Conservation (phyloP, 2,888 invertebrate genomes). For the Drosophila paramelanica region DNA sequence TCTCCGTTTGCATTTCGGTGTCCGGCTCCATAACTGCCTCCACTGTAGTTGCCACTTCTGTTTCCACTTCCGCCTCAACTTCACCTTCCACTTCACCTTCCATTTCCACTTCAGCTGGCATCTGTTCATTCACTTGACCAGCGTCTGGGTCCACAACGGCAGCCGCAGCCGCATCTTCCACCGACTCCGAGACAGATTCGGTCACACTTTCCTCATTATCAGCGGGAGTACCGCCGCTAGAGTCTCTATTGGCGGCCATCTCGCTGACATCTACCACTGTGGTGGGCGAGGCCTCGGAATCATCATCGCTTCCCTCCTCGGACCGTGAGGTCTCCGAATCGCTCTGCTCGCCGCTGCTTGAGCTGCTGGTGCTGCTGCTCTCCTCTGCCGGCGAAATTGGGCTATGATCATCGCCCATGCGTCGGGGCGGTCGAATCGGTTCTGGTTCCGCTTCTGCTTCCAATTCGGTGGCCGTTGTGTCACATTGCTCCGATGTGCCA, state of each 20-base stretch:
- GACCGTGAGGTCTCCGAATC: slow-evolving; percentile 31
- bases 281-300: slow-evolving; percentile 49
- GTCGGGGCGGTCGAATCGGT: neutral
- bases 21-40: neutral
- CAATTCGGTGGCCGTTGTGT: neutral
- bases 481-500: slow-evolving; percentile 9
- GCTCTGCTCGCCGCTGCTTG: slow-evolving; percentile 23
- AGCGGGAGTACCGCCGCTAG: neutral
- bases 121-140: slow-evolving; percentile 4
- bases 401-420: slow-evolving; percentile 19
- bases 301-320: slow-evolving; percentile 41
- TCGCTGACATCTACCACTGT: slow-evolving; percentile 54
- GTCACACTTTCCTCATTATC: neutral
- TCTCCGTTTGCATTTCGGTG: neutral
- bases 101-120: neutral
- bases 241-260: slow-evolving; percentile 16
- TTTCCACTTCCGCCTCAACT: neutral
- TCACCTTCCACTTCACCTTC: neutral
- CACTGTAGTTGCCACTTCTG: neutral
- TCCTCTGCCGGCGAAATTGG: slow-evolving; percentile 31
- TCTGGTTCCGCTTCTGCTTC: no score
- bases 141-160: neutral
- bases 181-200: neutral
- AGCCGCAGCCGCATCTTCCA: neutral
- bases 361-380: slow-evolving; percentile 12